Evolutionary conservation across 2,113 vertebrate genomes (phyloP), one percentile per base, ranked within the genome.

Genomic region (Centrocercus urophasianus): DNA sequence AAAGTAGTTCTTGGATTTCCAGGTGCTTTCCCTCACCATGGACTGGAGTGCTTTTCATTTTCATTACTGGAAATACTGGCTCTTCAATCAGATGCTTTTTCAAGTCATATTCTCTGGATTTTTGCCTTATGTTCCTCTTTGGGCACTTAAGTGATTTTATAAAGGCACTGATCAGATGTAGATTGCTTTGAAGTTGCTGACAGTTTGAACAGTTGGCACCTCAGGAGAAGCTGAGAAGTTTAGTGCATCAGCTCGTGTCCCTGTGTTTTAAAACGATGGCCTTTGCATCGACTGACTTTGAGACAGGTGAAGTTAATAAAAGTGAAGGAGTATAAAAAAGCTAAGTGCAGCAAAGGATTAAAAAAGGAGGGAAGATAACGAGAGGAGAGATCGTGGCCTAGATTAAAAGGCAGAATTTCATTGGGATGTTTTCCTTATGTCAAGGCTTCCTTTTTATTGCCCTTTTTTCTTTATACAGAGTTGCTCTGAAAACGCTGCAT

Each of bases 281-380:
- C 83, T 90, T 86, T 88, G 47, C 66, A 72, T 78, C 84, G 91
- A 95, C 64, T 90, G 90, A 45, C 76, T 90, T 61, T 72, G 73
- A 88, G 86, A 65, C 93, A 93, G 91, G 95, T 95, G 93, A 95
- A 54, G 52, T 61, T 94, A 90, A 95, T 90, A 88, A 96, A 54
- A 95, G 57, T 90, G 76, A 94, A 90, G 38, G 38, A 79, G 70
- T 69, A 93, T 57, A 72, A 96, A 86, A 72, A 77, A 48, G 25
- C 38, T 43, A 48, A 86, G 75, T 78, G 65, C 71, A 91, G 61
- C 67, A 42, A 65, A 81, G 77, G 61, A 93, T 95, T 91, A 90
- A 88, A 93, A 93, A 91, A 94, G 43, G 48, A 65, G 70, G 79
- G 57, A 90, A 84, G 65, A 95, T 81, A 89, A 93, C 19, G 61